phyloP scores from a whole-genome alignment of 1,140 invertebrate genomes.

The Drosophila lacertosa region DNA sequence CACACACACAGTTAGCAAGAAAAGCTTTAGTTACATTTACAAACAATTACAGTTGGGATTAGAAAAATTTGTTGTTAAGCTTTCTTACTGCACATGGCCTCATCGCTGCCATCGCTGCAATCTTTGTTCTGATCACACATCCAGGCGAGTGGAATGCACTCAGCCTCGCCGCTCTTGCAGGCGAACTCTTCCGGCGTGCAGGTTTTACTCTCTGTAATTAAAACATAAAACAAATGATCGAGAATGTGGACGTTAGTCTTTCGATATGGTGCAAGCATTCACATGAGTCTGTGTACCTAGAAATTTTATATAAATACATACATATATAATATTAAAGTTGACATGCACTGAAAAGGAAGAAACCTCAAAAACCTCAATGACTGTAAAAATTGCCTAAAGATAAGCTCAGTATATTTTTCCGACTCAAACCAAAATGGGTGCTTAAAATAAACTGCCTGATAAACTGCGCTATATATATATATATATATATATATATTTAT shows the following conservation, averaged over 20 bases:
- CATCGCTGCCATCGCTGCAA: constrained; percentile 95
- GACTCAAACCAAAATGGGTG: background rate
- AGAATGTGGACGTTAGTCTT: background rate
- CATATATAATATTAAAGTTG: too few relatives aligned
- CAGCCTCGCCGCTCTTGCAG: constrained; percentile 90
- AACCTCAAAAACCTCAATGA: background rate
- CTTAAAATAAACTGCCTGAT: constrained; percentile 15
- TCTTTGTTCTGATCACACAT: constrained; percentile 95
- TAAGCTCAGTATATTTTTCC: background rate
- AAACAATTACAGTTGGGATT: constrained; percentile 28
- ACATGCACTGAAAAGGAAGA: background rate
- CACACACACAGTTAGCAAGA: constrained; percentile 11
- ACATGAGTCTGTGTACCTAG: background rate
- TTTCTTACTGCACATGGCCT: constrained; percentile 94
- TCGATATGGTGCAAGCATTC: background rate
- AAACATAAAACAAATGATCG: constrained; percentile 50
- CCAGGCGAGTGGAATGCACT: constrained; percentile 95
- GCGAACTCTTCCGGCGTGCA: constrained; percentile 94
- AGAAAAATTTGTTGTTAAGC: background rate
- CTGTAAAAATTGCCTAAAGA: constrained; percentile 13
- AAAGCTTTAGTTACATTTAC: constrained; percentile 18
- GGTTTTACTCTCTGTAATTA: constrained; percentile 88
- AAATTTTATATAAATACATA: background rate
- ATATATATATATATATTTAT: background rate
- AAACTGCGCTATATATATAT: constrained; percentile 18